Evolutionary conservation across 2,113 vertebrate genomes (phyloP), one percentile per base, ranked within the genome.

Genomic region (Melanocharis versteri): DNA sequence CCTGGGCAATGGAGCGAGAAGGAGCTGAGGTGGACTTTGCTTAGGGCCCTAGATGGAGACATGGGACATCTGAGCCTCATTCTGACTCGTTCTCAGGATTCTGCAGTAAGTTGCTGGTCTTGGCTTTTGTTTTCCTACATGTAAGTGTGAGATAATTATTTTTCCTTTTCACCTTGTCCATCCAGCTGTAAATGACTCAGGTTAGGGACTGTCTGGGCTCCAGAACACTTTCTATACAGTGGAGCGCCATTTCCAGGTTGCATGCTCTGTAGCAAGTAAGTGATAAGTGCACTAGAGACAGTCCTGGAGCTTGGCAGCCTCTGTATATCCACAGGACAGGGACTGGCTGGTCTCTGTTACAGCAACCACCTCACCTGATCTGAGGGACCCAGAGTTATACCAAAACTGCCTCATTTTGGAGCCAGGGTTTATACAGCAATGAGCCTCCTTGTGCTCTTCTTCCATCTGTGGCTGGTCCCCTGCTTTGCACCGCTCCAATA

Each of bases 401-500:
- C 85, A 53, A 42, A 91, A 26, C 37, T 10, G n/a, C 66, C 54
- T 45, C 20, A 13, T 60, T 90, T 82, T 85, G 50, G 62, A 85
- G 45, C 44, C 61, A 56, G 22, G 33, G 11, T 53, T 87, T 57
- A 6, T 7, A 33, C 45, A 21, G 30, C 56, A 78, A 39, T 1
- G 27, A 92, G 24, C 61, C 27, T 79, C 47, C 60, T 51, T 13
- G 42, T 78, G 53, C 15, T 90, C 40, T 31, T 60, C 83, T 37
- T 48, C 86, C 51, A 2, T 8, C 77, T 65, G 50, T 2, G 31
- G 50, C 64, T 60, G 61, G 30, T 47, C 26, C 53, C 40, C 16
- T 0, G 0, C 66, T 35, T 40, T 42, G 15, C 20, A 1, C 39
- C 1, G 2, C 71, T 92, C 75, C 88, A 73, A 5, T 12, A 73